phyloP scores from a whole-genome alignment of 2,113 vertebrate genomes.

The Tapirus terrestris region DNA sequence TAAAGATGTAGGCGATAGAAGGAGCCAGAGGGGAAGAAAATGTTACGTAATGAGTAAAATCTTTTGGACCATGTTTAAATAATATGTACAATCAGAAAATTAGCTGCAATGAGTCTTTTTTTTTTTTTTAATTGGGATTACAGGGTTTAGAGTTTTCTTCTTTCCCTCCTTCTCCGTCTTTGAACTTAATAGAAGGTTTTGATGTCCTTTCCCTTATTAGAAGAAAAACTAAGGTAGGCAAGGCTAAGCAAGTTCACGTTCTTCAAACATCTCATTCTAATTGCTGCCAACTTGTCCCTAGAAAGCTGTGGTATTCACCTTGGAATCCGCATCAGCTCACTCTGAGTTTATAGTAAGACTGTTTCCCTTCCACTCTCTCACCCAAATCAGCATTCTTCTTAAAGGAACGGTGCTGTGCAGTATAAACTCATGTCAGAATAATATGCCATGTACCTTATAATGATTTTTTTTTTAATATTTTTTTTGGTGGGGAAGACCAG shows the following conservation, averaged over 20 bases:
- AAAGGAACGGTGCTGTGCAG: neutral
- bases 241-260: neutral
- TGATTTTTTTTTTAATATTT: no score
- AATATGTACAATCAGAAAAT: neutral
- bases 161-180: neutral
- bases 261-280: conserved; percentile 1
- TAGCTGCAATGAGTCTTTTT: neutral
- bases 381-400: conserved; percentile 21
- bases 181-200: neutral
- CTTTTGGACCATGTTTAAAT: neutral
- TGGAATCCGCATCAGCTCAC: conserved; percentile 10
- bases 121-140: neutral
- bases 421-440: neutral
- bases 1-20: neutral
- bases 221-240: neutral
- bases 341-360: conserved; percentile 26
- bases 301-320: neutral
- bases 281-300: conserved; percentile 3
- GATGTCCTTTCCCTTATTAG: conserved; percentile 1
- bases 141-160: neutral
- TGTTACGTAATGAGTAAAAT: neutral
- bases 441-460: neutral
- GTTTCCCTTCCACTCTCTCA: neutral
- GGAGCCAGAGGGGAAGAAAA: neutral
- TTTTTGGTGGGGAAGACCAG: no score